Evolutionary conservation across 2,113 vertebrate species (phyloP), one percentile per base, ranked within the genome.

Genomic region (Panthera uncia): DNA sequence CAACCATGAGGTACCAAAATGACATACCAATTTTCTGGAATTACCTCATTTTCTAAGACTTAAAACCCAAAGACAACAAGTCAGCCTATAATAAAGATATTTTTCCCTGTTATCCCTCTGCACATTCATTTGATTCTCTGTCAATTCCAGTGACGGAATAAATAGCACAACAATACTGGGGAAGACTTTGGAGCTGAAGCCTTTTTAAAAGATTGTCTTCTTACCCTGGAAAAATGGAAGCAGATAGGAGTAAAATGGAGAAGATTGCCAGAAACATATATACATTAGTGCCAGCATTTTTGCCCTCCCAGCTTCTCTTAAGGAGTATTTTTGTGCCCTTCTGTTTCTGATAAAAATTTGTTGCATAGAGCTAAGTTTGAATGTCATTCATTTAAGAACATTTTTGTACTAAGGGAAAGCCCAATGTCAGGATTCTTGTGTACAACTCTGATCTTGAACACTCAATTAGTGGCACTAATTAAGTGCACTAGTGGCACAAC

Each of bases 361-460:
- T 89, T 80, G 27, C 41, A 88, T 31, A 97, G 50, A 83, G 55
- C 6, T 71, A 83, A 68, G 3, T 73, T 63, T 87, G 71, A 91
- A 88, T 91, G 50, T 83, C 41, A 91, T 69, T 93, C 57, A 91
- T 87, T 81, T 71, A 86, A 27, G 45, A 82, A 81, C 11, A 91
- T 95, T 86, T 78, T 50, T 73, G 29, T 27, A 88, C 68, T 69
- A 94, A 94, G 10, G 57, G 50, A 79, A 91, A 93, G 68, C 52
- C 95, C 41, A 92, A 55, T 89, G 83, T 63, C 33, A 95, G 48
- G 79, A 86, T 66, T 97, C 65, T n/a, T 92, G 68, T 27, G 84
- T 79, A 85, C 52, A 95, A 84, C 38, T 97, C 89, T 92, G 80
- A 94, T 95, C 89, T 71, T 89, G 41, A 79, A 93, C 92, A 74